A percentile compares a stretch with the other conserved stretches of the same genome.
Evolutionary conservation across 2,113 vertebrate genomes (phyloP).

Genomic region (Shinisaurus crocodilurus): DNA sequence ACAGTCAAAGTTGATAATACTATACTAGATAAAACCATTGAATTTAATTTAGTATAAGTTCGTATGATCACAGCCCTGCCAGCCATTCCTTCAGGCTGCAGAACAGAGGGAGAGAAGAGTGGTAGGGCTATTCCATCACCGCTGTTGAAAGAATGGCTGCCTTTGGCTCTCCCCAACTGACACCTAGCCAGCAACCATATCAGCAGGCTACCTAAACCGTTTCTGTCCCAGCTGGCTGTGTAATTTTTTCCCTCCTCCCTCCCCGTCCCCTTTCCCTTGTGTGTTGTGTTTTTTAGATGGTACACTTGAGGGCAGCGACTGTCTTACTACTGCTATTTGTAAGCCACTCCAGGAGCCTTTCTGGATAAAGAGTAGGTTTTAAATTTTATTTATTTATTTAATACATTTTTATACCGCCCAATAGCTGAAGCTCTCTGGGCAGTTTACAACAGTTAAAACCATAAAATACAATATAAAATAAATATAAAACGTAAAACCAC

Average conservation of each 20-base stretch:
- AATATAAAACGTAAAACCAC: too few relatives aligned
- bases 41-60: not conserved
- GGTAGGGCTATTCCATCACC: not conserved
- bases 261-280: not conserved
- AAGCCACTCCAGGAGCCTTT: not conserved
- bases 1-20: not conserved
- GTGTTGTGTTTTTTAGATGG: too few relatives aligned
- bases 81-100: not conserved
- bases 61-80: not conserved
- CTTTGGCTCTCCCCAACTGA: not conserved
- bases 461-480: too few relatives aligned
- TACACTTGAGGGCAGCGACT: not conserved
- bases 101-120: not conserved
- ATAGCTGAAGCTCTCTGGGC: too few relatives aligned
- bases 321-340: not conserved
- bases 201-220: not conserved
- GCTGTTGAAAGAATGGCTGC: not conserved
- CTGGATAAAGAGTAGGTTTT: not conserved
- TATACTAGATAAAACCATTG: not conserved
- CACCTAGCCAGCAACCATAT: not conserved
- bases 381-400: too few relatives aligned
- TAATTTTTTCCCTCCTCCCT: not conserved
- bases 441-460: too few relatives aligned
- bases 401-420: too few relatives aligned
- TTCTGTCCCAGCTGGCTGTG: not conserved